Evolutionary conservation across 2,113 vertebrate species (phyloP), one percentile per base, ranked within the genome.

Genomic region (Parus major): DNA sequence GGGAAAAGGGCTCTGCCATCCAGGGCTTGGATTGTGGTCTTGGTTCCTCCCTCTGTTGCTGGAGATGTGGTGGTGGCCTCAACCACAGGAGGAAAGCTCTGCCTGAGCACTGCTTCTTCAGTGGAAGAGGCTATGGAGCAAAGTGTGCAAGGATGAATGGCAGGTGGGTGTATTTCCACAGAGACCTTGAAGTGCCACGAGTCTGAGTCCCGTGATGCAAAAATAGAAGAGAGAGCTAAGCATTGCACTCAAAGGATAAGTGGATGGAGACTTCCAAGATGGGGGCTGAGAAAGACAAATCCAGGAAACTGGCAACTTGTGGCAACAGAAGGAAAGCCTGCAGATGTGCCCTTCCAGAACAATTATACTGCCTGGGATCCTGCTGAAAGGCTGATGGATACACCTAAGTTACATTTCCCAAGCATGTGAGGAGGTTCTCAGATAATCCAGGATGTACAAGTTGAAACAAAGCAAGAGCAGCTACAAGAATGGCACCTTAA

Each of bases 41-140:
- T 64, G 39, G 13, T 17, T 46, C 21, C 23, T 44, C 57, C 17
- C 23, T 33, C 72, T 53, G 31, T 24, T n/a, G 16, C 44, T 53
- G 46, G 27, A 71, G 53, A 1, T 1, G 31, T 12, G n/a, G 31
- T 39, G n/a, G 11, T 19, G 18, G 44, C n/a, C 47, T 61, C 52
- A 52, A 0, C 13, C 24, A 35, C 0, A 3, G n/a, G 10, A 92
- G 3, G 3, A 25, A 29, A 0, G 2, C 17, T 50, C 33, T 53
- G 23, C 28, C n/a, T 36, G 16, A 68, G 12, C 18, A 49, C 31
- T 73, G 59, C 36, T 61, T 55, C 46, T 56, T 69, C 63, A 65
- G 29, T 25, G 29, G 46, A 88, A 88, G 50, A 46, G 25, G 36
- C 46, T 65, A 6, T 5, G 17, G 28, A 31, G 47, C 33, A 78